A percentile compares a stretch with the other conserved stretches of the same genome.
phyloP scores from a whole-genome alignment of 2,113 vertebrate genomes.

The Ciconia stormi region DNA sequence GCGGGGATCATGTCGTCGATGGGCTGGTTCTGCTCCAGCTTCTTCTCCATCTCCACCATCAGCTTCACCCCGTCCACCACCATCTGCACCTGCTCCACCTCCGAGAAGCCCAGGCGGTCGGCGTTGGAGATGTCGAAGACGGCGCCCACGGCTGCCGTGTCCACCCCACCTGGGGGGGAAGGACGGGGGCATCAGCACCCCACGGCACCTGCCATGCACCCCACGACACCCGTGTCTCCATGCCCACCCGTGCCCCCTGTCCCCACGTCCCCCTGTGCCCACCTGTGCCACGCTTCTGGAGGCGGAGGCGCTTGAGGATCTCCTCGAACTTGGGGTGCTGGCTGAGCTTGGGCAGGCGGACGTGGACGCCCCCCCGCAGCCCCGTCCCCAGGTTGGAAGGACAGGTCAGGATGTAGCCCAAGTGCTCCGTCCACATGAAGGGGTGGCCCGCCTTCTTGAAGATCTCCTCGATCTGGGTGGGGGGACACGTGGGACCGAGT shows the following conservation, averaged over 20 bases:
- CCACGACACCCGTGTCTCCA: neutral
- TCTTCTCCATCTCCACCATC: conserved; percentile 98
- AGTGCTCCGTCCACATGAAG: conserved; percentile 94
- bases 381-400: conserved; percentile 94
- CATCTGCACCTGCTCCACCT: conserved; percentile 93
- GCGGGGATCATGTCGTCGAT: conserved; percentile 95
- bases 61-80: conserved; percentile 97
- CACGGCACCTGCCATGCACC: neutral
- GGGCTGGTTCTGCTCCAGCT: conserved; percentile 89
- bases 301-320: conserved; percentile 88
- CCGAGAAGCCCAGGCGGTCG: conserved; percentile 92
- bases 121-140: conserved; percentile 97
- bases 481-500: neutral
- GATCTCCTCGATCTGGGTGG: conserved; percentile 87
- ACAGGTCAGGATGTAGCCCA: conserved; percentile 93
- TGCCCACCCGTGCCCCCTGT: too few relatives aligned
- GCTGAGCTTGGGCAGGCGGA: conserved; percentile 90
- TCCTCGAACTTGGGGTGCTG: conserved; percentile 93
- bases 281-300: conserved; percentile 98
- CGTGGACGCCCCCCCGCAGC: conserved; percentile 91
- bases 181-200: neutral
- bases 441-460: conserved; percentile 92
- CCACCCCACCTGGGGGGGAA: conserved; percentile 85
- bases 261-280: neutral
- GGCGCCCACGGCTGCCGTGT: conserved; percentile 91